Evolutionary conservation across 2,113 vertebrate genomes (phyloP).

Genomic region (Phrynosoma platyrhinos): DNA sequence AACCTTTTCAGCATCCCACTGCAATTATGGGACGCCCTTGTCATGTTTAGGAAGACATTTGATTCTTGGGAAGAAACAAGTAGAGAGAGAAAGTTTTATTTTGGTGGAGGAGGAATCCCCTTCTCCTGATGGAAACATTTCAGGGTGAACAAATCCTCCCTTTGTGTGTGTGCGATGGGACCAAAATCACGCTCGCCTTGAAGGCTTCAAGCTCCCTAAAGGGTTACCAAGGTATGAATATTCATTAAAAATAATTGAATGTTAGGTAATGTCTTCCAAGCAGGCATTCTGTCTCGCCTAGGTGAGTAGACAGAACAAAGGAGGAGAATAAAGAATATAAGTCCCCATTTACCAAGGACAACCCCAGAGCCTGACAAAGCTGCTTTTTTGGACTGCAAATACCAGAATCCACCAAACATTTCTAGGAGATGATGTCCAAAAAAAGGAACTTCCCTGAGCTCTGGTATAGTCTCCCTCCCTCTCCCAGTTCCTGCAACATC

Average conservation of each 20-base stretch:
- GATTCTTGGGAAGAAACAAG: conserved; percentile 28
- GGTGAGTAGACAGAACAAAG: not conserved
- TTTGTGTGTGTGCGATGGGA: conserved; percentile 54
- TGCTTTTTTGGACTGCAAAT: too few relatives aligned
- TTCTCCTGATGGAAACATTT: conserved; percentile 37
- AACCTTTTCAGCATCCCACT: conserved; percentile 64
- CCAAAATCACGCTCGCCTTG: conserved; percentile 44
- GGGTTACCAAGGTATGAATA: not conserved
- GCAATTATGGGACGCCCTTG: conserved; percentile 62
- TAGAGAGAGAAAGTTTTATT: conserved; percentile 59
- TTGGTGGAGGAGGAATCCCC: conserved; percentile 55
- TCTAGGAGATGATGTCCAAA: not conserved
- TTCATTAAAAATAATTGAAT: conserved; percentile 36
- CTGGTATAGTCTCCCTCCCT: too few relatives aligned
- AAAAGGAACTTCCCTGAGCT: too few relatives aligned
- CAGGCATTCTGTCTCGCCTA: not conserved
- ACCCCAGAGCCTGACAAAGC: too few relatives aligned
- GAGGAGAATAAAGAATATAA: not conserved
- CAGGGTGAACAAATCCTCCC: conserved; percentile 65
- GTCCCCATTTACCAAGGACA: too few relatives aligned
- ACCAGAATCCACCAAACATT: too few relatives aligned
- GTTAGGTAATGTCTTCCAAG: not conserved
- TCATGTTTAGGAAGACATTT: not conserved
- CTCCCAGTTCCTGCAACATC: too few relatives aligned
- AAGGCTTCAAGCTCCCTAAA: conserved; percentile 13